A percentile compares a stretch with the other conserved stretches of the same genome.
These are phyloP conservation scores for Xanthia togata DNA, from an alignment of 2,888 invertebrate species.

Conservation along the genomic window DNA sequence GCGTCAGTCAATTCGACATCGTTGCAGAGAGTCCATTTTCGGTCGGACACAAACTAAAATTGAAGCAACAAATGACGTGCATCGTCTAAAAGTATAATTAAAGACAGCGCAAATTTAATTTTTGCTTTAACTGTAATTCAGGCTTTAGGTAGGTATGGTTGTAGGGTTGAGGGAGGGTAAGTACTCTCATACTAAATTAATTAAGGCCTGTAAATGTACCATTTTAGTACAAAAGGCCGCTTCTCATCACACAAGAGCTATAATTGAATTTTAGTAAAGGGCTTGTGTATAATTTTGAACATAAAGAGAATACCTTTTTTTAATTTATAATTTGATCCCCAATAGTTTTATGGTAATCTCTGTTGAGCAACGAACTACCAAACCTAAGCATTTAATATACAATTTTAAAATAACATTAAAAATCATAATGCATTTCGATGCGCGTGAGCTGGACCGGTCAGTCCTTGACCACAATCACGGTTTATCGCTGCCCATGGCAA, in stretches of 20 bases:
- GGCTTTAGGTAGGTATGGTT: not conserved
- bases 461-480: conserved; percentile 27
- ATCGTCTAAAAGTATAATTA: not conserved
- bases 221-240: conserved; percentile 7
- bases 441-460: conserved; percentile 36
- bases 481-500: conserved; percentile 41
- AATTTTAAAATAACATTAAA: conserved; percentile 8
- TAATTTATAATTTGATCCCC: not conserved
- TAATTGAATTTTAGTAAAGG: not conserved
- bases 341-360: not conserved
- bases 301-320: not conserved
- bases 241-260: not conserved
- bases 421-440: conserved; percentile 15
- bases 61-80: not conserved
- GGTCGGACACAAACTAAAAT: not conserved
- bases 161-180: not conserved
- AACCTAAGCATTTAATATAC: not conserved
- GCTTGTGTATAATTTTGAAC: not conserved
- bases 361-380: not conserved
- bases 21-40: no score
- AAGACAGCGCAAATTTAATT: not conserved
- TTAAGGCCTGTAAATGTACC: conserved; percentile 12
- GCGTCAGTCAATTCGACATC: no score
- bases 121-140: not conserved
- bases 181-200: conserved; percentile 12